A percentile compares a stretch with the other conserved stretches of the same genome.
These are phyloP conservation scores for Pocillopora meandrina DNA, from an alignment of 92 coral and sea anemone genomes.

Conservation along the genomic window DNA sequence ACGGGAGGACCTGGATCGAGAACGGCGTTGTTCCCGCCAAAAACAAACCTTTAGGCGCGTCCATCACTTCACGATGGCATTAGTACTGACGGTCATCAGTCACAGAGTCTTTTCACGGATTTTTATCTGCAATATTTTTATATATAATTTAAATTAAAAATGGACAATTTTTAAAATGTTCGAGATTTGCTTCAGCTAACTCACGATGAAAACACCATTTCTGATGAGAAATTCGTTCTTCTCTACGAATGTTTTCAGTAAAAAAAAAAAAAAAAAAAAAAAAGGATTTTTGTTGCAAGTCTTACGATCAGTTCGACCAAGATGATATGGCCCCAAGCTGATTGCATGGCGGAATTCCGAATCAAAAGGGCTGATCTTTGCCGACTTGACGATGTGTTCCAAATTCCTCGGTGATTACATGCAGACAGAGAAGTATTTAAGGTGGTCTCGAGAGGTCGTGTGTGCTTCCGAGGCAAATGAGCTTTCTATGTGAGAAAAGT, in stretches of 20 bases:
- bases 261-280: conserved; percentile 18
- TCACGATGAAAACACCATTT: conserved; percentile 15
- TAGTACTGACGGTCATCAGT: too few relatives aligned
- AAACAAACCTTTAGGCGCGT: conserved; percentile 13
- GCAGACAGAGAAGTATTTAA: conserved; percentile 9
- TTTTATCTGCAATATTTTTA: too few relatives aligned
- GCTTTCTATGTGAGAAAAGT: background rate
- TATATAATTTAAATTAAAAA: background rate
- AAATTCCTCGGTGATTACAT: conserved; percentile 4
- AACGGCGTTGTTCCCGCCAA: conserved; percentile 36
- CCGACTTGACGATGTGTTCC: conserved; percentile 9
- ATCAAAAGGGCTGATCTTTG: conserved; percentile 40
- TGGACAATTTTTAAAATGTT: conserved; percentile 38
- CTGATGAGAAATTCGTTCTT: conserved; percentile 10
- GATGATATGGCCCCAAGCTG: conserved; percentile 15
- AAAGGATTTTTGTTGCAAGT: conserved; percentile 17
- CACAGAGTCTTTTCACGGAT: too few relatives aligned
- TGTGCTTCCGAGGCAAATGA: background rate
- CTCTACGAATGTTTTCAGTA: conserved; percentile 1
- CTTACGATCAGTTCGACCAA: conserved; percentile 22
- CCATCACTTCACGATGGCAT: too few relatives aligned
- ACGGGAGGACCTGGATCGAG: conserved; percentile 19
- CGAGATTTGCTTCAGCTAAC: conserved; percentile 43
- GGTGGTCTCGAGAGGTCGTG: background rate
- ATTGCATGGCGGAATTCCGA: conserved; percentile 18